Evolutionary conservation across 2,797 vertebrate species (phyloP).

Genomic region (Chiroxiphia lanceolata): DNA sequence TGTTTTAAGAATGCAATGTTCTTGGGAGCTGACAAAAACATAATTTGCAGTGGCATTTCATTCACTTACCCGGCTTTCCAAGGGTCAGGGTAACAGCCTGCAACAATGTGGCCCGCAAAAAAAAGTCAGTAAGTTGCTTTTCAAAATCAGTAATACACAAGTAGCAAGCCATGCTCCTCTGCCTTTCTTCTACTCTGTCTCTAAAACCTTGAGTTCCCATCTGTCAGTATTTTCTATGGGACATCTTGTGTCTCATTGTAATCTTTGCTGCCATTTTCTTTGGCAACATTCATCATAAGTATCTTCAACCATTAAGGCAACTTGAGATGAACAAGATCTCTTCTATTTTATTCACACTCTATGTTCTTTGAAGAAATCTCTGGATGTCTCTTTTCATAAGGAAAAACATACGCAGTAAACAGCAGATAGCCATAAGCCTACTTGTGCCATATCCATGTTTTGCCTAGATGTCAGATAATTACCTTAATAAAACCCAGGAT

Average conservation of each 20-base stretch:
- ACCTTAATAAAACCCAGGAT: neutral
- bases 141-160: neutral
- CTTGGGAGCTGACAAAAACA: conserved; percentile 12
- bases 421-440: neutral
- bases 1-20: conserved; percentile 39
- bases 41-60: conserved; percentile 33
- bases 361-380: neutral
- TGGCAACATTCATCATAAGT: neutral
- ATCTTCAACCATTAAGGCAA: neutral
- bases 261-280: neutral
- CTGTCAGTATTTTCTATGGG: conserved; percentile 5
- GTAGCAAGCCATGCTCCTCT: neutral
- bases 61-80: neutral
- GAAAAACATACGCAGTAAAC: neutral
- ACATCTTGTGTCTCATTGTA: neutral
- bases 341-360: neutral
- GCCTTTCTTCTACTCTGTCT: neutral
- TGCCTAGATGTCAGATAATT: neutral
- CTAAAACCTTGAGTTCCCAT: neutral
- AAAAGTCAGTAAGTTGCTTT: conserved; percentile 3
- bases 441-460: neutral
- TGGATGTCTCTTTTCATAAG: neutral
- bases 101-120: conserved; percentile 14
- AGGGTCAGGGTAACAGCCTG: conserved; percentile 29
- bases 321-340: neutral